These are phyloP conservation scores for Plumapathes pennacea DNA, from an alignment of 92 coral and sea anemone genomes.

Conservation along the genomic window DNA sequence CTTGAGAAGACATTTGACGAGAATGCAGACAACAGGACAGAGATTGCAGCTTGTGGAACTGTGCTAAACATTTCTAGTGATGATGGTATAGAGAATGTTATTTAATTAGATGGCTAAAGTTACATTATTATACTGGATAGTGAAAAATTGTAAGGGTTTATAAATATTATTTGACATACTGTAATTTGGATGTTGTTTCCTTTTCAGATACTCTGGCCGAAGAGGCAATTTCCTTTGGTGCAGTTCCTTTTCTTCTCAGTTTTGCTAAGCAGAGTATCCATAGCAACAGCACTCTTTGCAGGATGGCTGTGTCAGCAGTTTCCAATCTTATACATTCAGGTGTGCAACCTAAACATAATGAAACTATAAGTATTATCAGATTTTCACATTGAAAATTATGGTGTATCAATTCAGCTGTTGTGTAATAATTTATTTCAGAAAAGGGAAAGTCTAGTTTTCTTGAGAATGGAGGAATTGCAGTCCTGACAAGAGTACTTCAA, in stretches of 20 bases:
- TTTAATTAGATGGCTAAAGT: too few species aligned
- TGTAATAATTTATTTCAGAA: conserved; percentile 18
- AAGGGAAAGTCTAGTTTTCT: conserved; percentile 66
- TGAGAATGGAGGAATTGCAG: conserved; percentile 66
- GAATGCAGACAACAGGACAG: conserved; percentile 66
- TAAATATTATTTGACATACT: too few species aligned
- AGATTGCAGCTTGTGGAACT: conserved; percentile 87
- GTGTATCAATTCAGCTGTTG: too few species aligned
- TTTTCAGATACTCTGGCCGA: conserved; percentile 70
- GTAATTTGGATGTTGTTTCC: too few species aligned
- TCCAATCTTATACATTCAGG: conserved; percentile 69
- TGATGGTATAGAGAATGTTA: conserved; percentile 68
- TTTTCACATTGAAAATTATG: too few species aligned
- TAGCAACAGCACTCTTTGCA: conserved; percentile 70
- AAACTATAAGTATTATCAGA: too few species aligned
- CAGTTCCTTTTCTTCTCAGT: conserved; percentile 78
- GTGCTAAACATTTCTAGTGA: conserved; percentile 86
- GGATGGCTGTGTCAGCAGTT: conserved; percentile 86
- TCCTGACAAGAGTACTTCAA: conserved; percentile 43
- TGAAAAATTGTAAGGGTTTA: too few species aligned
- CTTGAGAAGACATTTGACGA: conserved; percentile 67
- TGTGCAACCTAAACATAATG: too few species aligned
- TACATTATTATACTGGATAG: too few species aligned
- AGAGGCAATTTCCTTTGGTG: conserved; percentile 72
- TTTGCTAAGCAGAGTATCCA: conserved; percentile 65